Percentiles rank a stretch among this genome's conserved stretches.
Conservation (phyloP, 2,797 vertebrate species). For the Neopelma chrysocephalum region DNA sequence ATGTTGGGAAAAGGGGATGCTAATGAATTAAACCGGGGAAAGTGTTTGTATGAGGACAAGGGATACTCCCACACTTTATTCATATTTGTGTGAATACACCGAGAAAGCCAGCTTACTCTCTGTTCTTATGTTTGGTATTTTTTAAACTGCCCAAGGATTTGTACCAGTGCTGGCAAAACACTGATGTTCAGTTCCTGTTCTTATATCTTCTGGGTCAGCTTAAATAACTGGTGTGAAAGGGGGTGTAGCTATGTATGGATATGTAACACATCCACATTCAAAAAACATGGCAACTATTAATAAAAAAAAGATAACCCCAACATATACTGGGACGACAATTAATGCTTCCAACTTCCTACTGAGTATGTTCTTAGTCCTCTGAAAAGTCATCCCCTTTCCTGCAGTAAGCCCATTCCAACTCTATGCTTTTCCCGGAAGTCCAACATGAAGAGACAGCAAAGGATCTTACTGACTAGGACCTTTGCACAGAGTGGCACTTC, state of each 20-base stretch:
- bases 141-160: neutral
- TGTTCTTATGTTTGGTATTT: neutral
- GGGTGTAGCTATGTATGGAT: neutral
- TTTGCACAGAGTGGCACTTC: neutral
- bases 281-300: neutral
- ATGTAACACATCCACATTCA: neutral
- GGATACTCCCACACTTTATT: neutral
- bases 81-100: neutral
- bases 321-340: neutral
- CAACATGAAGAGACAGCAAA: neutral
- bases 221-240: accelerated
- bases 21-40: neutral
- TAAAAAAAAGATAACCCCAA: neutral
- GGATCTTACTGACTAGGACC: neutral
- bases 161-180: neutral
- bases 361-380: neutral
- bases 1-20: neutral
- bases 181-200: neutral
- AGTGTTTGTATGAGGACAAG: neutral
- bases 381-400: neutral
- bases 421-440: neutral
- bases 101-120: neutral
- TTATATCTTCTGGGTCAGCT: neutral
- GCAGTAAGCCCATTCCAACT: neutral
- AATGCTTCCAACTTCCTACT: neutral